phyloP scores from a whole-genome alignment of 2,888 invertebrate species.

The Drosophila yooni region DNA sequence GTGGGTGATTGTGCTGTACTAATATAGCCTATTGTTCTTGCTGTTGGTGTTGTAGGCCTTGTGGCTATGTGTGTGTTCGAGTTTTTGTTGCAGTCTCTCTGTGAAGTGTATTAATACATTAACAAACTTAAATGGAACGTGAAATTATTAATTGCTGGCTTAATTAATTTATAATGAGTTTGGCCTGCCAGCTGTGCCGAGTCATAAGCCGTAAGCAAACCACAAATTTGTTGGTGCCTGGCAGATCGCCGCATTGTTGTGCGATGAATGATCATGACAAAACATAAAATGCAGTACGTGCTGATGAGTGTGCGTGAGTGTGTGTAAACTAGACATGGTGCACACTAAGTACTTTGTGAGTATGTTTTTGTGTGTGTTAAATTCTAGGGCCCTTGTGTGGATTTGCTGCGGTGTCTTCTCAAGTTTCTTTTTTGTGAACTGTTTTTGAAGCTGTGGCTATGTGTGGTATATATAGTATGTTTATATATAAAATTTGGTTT shows the following conservation, averaged over 20 bases:
- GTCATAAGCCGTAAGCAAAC: slow-evolving; percentile 40
- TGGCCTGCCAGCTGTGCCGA: slow-evolving; percentile 56
- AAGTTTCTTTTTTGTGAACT: slow-evolving; percentile 14
- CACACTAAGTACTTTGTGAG: slow-evolving; percentile 22
- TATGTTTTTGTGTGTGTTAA: slow-evolving; percentile 17
- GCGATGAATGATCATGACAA: slow-evolving; percentile 56
- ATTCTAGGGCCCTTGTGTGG: slow-evolving; percentile 33
- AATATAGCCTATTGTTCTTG: slow-evolving; percentile 31
- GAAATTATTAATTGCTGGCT: slow-evolving; percentile 74
- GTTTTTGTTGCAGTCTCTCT: slow-evolving; percentile 46
- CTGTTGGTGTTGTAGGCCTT: slow-evolving; percentile 22
- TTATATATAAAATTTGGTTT: slow-evolving; percentile 14
- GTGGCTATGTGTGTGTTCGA: slow-evolving; percentile 26
- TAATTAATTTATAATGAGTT: slow-evolving; percentile 76
- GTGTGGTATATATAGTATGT: slow-evolving; percentile 7
- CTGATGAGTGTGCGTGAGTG: slow-evolving; percentile 21
- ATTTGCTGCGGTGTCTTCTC: slow-evolving; percentile 14
- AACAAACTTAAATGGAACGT: slow-evolving; percentile 73
- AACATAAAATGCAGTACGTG: slow-evolving; percentile 28
- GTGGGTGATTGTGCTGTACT: slow-evolving; percentile 21
- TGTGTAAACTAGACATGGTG: slow-evolving; percentile 33
- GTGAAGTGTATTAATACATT: slow-evolving; percentile 59
- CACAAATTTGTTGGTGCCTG: slow-evolving; percentile 6
- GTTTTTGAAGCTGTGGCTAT: slow-evolving; percentile 6
- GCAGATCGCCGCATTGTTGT: slow-evolving; percentile 47